Conservation (phyloP, 2,888 invertebrate species). For the Eupithecia vulgata region DNA sequence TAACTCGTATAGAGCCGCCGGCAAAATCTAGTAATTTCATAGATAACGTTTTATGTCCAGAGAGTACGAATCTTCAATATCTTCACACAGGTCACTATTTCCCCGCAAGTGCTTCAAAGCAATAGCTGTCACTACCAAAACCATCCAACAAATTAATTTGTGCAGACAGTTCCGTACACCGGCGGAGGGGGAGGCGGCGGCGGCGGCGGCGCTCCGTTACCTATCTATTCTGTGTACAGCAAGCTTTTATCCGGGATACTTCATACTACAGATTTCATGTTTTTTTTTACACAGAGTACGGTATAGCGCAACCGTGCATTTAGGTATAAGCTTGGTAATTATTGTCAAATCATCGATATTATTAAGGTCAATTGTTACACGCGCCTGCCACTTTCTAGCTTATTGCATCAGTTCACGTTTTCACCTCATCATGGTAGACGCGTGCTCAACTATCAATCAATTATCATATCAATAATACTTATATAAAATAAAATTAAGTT, state of each 20-base stretch:
- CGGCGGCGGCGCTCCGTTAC: slow-evolving; percentile 13
- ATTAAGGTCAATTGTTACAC: too few species aligned
- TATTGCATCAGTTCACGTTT: too few species aligned
- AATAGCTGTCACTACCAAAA: slow-evolving; percentile 22
- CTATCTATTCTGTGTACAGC: slow-evolving; percentile 14
- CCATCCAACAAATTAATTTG: slow-evolving; percentile 28
- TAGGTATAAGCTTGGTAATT: too few species aligned
- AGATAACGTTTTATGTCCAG: slow-evolving; percentile 1
- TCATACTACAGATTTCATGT: neutral
- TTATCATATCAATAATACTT: too few species aligned
- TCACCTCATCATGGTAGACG: too few species aligned
- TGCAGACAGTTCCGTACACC: slow-evolving; percentile 20
- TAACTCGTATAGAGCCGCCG: neutral
- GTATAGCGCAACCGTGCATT: too few species aligned
- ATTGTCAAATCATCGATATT: too few species aligned
- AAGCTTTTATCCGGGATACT: neutral
- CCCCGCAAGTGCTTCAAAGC: slow-evolving; percentile 7
- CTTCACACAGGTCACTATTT: slow-evolving; percentile 1
- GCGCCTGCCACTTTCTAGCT: too few species aligned
- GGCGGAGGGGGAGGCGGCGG: slow-evolving; percentile 24
- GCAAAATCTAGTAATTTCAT: neutral
- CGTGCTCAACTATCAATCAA: too few species aligned
- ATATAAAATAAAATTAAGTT: too few species aligned
- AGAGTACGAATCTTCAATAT: neutral
- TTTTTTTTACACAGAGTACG: too few species aligned